Evolutionary conservation across 2,113 vertebrate species (phyloP), one percentile per base, ranked within the genome.

Genomic region (Aegypius monachus): DNA sequence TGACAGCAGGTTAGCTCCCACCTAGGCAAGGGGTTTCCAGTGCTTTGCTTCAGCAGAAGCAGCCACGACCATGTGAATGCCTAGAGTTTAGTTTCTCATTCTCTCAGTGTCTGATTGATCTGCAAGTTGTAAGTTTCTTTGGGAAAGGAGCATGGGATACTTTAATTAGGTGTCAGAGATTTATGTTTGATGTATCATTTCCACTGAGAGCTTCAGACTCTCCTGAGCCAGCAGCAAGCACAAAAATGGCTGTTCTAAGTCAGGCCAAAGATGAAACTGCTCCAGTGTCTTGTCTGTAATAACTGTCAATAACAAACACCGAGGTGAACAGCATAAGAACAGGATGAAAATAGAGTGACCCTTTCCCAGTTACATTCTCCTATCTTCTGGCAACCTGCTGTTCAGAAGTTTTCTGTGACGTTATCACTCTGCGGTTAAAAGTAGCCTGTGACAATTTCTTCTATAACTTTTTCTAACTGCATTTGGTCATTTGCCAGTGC

Each of bases 21-120:
- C n/a, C 7, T 23, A 29, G 47, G 47, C 34, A 53, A 29, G 14
- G 45, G 52, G 3, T 6, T 9, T 63, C 40, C 42, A 40, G 23
- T 26, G 55, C 32, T 79, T 45, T 58, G 13, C n/a, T 78, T 81
- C 0, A 0, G 21, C 34, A 53, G 3, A 4, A 63, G n/a, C 38
- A 82, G 22, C 21, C 11, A 42, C 0, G 0, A 18, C 23, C 16
- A 22, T 0, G 0, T 34, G 66, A 52, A 50, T 47, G 17, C 19
- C 61, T 48, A 29, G 42, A 55, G 78, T 29, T 71, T 42, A 36
- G 9, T 36, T 81, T 74, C 50, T 45, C 38, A 36, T 45, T 75
- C 52, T 65, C 18, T 43, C 31, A 36, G 18, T 6, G 3, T 26
- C 56, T 62, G 40, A 74, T 36, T 59, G 42, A 93, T 84, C 55